A percentile compares a stretch with the other conserved stretches of the same genome.
Evolutionary conservation across 92 coral and sea anemone species (phyloP).

Genomic region (Muricea muricata): DNA sequence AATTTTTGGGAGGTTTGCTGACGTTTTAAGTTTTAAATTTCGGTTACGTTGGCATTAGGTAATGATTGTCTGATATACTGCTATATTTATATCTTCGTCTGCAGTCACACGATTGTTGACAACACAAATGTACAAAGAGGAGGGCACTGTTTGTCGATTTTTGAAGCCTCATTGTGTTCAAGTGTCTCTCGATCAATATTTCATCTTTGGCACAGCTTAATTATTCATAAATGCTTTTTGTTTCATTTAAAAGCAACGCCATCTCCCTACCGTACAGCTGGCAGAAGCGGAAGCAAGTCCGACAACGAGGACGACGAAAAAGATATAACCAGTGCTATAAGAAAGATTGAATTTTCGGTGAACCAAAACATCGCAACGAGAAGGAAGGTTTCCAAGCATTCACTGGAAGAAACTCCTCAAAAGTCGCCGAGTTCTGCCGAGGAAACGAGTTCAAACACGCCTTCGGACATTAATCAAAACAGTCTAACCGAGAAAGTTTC

Average conservation of each 20-base stretch:
- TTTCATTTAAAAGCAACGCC: constrained; percentile 43
- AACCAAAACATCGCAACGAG: constrained; percentile 57
- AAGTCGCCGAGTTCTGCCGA: background rate
- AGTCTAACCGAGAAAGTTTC: background rate
- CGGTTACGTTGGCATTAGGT: background rate
- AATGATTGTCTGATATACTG: background rate
- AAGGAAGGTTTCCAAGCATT: constrained; percentile 65
- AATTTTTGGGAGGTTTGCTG: background rate
- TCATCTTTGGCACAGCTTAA: constrained; percentile 4
- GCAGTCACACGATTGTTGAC: too few species aligned
- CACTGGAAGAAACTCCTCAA: constrained; percentile 65
- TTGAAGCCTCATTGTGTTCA: background rate
- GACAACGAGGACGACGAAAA: constrained; percentile 74
- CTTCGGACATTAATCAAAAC: constrained; percentile 40
- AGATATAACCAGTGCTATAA: constrained; percentile 82
- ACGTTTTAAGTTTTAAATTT: background rate
- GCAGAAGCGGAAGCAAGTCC: background rate
- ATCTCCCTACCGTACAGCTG: constrained; percentile 31
- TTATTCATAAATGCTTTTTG: constrained; percentile 26
- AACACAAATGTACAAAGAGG: background rate
- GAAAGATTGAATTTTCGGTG: constrained; percentile 74
- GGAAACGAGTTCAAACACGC: background rate
- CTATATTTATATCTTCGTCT: too few species aligned
- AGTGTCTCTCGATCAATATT: constrained; percentile 20
- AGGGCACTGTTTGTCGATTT: background rate